Evolutionary conservation across 2,888 invertebrate genomes (phyloP).

Genomic region (Tiliacea citrago): DNA sequence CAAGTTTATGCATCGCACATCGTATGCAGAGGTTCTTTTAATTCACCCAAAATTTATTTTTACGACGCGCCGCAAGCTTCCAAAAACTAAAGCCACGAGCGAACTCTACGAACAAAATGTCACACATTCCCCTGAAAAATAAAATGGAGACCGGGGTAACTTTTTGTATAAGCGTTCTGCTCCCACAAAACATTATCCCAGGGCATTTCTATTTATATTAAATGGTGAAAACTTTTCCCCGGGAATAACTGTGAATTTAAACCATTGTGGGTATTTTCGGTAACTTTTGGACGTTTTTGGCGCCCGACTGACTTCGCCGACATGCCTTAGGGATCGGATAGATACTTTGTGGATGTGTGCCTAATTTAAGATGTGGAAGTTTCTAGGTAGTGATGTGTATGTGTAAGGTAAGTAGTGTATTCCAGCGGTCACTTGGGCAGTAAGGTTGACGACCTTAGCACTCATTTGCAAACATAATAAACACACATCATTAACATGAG

Average conservation of each 20-base stretch:
- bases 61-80: not conserved
- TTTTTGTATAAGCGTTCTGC: conserved; percentile 39
- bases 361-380: not conserved
- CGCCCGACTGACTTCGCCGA: not conserved
- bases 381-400: not conserved
- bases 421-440: not conserved
- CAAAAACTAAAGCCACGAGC: conserved; percentile 18
- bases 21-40: not conserved
- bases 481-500: too few relatives aligned
- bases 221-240: conserved; percentile 45
- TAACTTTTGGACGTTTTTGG: conserved; percentile 43
- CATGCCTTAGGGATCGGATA: conserved; percentile 9
- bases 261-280: conserved; percentile 42
- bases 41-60: conserved; percentile 15
- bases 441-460: too few relatives aligned
- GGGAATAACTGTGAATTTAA: conserved; percentile 44
- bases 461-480: too few relatives aligned
- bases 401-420: not conserved
- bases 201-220: conserved; percentile 57
- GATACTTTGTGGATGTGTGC: not conserved
- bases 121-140: conserved; percentile 41
- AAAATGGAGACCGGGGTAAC: conserved; percentile 38
- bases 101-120: conserved; percentile 20
- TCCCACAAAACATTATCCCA: conserved; percentile 49
- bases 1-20: not conserved